Evolutionary conservation across 2,888 invertebrate genomes (phyloP).

Genomic region (Tanytarsus gracilentus): DNA sequence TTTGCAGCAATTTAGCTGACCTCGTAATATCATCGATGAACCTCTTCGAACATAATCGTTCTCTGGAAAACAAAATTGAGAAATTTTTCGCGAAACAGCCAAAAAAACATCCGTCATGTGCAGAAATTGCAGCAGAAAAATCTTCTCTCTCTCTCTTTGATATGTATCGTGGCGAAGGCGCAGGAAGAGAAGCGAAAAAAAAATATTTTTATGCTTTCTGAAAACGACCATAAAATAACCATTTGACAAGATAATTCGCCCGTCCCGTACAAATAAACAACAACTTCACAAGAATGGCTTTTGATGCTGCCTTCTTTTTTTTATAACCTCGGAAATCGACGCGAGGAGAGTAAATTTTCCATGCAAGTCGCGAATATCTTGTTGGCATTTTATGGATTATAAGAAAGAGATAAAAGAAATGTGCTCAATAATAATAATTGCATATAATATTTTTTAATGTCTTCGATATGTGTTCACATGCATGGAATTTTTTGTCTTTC

Average conservation of each 20-base stretch:
- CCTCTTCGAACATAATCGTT: too few relatives aligned
- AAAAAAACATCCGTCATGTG: too few relatives aligned
- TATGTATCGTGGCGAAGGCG: background rate
- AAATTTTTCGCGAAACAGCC: too few relatives aligned
- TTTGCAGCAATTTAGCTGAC: too few relatives aligned
- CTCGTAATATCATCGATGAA: too few relatives aligned
- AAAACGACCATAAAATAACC: constrained; percentile 21
- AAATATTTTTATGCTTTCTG: constrained; percentile 8
- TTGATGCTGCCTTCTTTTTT: constrained; percentile 7
- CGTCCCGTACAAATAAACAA: constrained; percentile 6
- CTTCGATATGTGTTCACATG: too few relatives aligned
- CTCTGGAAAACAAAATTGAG: too few relatives aligned
- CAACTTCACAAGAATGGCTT: constrained; percentile 19
- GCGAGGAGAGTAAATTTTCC: background rate
- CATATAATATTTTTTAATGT: too few relatives aligned
- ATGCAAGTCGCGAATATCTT: background rate
- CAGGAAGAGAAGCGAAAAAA: background rate
- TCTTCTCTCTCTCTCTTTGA: too few relatives aligned
- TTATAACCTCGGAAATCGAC: constrained; percentile 1
- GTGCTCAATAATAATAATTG: constrained; percentile 4
- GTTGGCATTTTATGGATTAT: constrained; percentile 12
- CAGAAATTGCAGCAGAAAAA: too few relatives aligned
- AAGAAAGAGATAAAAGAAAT: constrained; percentile 2
- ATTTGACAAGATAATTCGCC: constrained; percentile 20
- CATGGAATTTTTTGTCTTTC: too few relatives aligned